These are phyloP conservation scores for Eugnorisma glareosa DNA, from an alignment of 2,888 invertebrate genomes.

Conservation along the genomic window DNA sequence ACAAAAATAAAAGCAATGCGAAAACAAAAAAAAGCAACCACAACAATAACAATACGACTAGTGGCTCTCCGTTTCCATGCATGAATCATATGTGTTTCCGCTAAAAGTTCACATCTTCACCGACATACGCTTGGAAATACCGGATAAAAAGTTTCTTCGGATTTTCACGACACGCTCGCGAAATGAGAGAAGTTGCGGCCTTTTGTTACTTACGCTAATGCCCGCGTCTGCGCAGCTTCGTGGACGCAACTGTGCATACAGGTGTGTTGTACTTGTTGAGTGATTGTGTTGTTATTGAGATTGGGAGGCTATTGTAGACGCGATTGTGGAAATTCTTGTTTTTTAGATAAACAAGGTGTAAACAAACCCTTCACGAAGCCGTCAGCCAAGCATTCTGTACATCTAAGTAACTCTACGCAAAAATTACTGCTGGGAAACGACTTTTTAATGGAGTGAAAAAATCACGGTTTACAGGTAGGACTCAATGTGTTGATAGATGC, in stretches of 20 bases:
- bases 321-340: not conserved
- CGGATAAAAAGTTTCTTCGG: slow-evolving; percentile 79
- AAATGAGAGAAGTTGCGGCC: slow-evolving; percentile 80
- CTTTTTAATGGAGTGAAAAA: too few relatives aligned
- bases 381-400: too few relatives aligned
- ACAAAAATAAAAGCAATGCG: not conserved
- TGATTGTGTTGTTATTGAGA: slow-evolving; percentile 35
- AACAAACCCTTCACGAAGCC: too few relatives aligned
- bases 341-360: not conserved
- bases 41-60: not conserved
- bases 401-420: too few relatives aligned
- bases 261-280: slow-evolving; percentile 30
- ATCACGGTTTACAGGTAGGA: too few relatives aligned
- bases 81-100: not conserved
- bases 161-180: slow-evolving; percentile 72
- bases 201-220: slow-evolving; percentile 76
- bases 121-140: slow-evolving; percentile 64
- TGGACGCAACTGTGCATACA: slow-evolving; percentile 37
- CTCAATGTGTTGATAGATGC: too few relatives aligned
- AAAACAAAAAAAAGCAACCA: not conserved
- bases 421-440: too few relatives aligned
- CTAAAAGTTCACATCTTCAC: slow-evolving; percentile 37
- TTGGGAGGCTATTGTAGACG: slow-evolving; percentile 4
- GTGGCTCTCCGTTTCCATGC: not conserved
- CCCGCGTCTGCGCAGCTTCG: slow-evolving; percentile 49